Evolutionary conservation across 2,888 invertebrate species (phyloP), one percentile per base, ranked within the genome.

Genomic region (Portevinia maculata): DNA sequence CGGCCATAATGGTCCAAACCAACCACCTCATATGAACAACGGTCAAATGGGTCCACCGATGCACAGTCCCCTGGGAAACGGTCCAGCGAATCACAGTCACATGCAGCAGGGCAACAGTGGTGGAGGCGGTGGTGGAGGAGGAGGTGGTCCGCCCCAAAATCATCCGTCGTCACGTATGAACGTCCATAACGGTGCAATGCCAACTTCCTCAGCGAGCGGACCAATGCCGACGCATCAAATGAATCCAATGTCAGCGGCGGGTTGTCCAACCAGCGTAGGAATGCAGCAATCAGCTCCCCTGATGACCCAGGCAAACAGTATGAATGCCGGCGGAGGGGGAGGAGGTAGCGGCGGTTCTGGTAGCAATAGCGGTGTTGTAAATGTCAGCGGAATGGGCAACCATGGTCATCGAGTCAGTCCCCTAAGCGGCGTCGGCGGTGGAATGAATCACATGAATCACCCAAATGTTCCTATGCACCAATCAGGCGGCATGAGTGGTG

Each of bases 31-130:
- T 78, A 94, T 94, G 92, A 93, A 93, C 87, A 94, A 93, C 86
- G 94, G 94, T 87, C 94, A 94, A 65, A 95, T 94, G 94, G 94
- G 93, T 62, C 95, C 95, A 62, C 95, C 95, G 65, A 94, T 96
- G 93, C 95, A 94, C 86, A 95, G 94, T 91, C 94, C 94, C 50
- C 89, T 94, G 78, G 94, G 94, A 11, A 93, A 93, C 85, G 93
- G 93, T 64, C 93, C 94, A 0, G 92, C 93, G 84, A 89, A 88
- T 85, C 90, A 89, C 71, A 89, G 88, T 84, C 85, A 85, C 50
- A 93, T 93, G 91, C 93, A 89, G 86, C 86, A 87, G 6, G 89
- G 89, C 11, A 89, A 88, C 5, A 88, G 88, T 19, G 87, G 88
- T 0, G 88, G 88, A 3, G 75, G 41, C 13, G 83, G 64, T 15